These are phyloP conservation scores for Osmerus eperlanus DNA, from an alignment of 2,113 vertebrate genomes.

Conservation along the genomic window DNA sequence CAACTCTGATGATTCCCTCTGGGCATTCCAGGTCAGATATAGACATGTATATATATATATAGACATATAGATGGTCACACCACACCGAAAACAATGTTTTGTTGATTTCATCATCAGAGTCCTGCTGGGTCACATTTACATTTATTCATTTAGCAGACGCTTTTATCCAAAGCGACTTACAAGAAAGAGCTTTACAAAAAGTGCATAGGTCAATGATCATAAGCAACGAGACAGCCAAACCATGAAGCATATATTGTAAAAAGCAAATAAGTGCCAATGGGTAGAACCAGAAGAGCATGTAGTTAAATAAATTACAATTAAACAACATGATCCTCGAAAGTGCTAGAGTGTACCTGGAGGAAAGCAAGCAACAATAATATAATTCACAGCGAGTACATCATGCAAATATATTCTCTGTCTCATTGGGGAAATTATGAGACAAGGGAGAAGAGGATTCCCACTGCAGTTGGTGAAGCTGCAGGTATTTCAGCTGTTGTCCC, in stretches of 20 bases:
- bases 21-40: constrained; percentile 53
- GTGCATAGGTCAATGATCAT: too few relatives aligned
- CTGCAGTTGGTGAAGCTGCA: constrained; percentile 60
- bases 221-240: too few relatives aligned
- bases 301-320: too few relatives aligned
- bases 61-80: not conserved
- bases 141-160: too few relatives aligned
- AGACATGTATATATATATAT: constrained; percentile 20
- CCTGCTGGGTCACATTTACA: constrained; percentile 48
- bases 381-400: constrained; percentile 24
- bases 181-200: too few relatives aligned
- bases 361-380: too few relatives aligned
- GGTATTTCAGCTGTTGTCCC: constrained; percentile 74
- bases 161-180: too few relatives aligned
- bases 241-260: too few relatives aligned
- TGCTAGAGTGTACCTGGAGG: too few relatives aligned
- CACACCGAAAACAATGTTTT: constrained; percentile 49
- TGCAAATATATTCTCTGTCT: constrained; percentile 42
- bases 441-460: constrained; percentile 53
- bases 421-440: constrained; percentile 59
- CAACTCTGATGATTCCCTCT: constrained; percentile 43
- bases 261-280: too few relatives aligned
- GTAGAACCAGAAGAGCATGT: too few relatives aligned
- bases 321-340: too few relatives aligned
- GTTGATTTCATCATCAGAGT: constrained; percentile 45